Conservation (phyloP, 1,140 invertebrate genomes). For the Scylla paramamosain region DNA sequence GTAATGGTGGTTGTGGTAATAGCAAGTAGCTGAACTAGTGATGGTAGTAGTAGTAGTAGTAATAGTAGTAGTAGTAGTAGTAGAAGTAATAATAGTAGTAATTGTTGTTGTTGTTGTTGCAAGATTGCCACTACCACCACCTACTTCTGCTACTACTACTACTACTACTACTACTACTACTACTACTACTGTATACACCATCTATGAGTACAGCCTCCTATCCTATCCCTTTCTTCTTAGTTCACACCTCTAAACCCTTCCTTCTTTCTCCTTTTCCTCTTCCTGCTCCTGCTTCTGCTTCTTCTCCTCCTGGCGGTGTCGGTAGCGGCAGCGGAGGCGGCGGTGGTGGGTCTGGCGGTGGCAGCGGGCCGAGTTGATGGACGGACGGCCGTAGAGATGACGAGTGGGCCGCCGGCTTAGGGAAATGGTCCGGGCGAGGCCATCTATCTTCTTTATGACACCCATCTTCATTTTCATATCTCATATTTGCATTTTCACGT, state of each 20-base stretch:
- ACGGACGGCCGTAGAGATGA: conserved; percentile 85
- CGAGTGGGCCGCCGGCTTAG: conserved; percentile 84
- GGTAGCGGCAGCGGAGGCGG: background rate
- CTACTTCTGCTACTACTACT: background rate
- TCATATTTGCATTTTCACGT: conserved; percentile 86
- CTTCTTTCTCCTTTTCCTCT: background rate
- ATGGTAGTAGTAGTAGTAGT: too few species aligned
- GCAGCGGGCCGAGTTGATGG: conserved; percentile 82
- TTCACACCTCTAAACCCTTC: background rate
- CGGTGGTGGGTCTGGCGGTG: conserved; percentile 23
- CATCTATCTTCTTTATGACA: conserved; percentile 90
- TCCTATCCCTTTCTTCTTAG: background rate
- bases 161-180: background rate
- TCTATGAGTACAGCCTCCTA: too few species aligned
- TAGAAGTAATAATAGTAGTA: too few species aligned
- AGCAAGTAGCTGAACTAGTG: too few species aligned
- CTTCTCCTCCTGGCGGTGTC: background rate
- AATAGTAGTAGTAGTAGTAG: too few species aligned
- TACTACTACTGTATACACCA: background rate
- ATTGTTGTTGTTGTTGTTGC: too few species aligned
- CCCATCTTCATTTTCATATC: conserved; percentile 90
- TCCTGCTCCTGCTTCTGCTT: background rate
- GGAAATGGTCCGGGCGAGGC: conserved; percentile 87
- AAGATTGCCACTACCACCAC: background rate
- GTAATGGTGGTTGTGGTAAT: conserved; percentile 21